Base-by-base conservation (phyloP, 2,888 invertebrate species). In the Eupithecia insigniata region DNA sequence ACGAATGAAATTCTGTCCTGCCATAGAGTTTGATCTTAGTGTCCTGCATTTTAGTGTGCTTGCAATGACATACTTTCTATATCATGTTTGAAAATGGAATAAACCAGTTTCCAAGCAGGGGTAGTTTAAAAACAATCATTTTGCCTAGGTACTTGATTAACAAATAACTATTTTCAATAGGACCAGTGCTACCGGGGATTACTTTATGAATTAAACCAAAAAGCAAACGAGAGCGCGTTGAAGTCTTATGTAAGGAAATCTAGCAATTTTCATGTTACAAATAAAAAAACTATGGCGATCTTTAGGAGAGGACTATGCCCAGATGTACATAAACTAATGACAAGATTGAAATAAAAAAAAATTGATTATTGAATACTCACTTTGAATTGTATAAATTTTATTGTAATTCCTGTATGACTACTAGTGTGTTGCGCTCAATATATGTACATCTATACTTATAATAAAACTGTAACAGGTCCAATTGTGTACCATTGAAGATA, bases 211-310 rank as follows among this genome's bases (percentile, higher is more conserved):
- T n/a, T 22, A 3, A 26, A 26, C 16, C 16, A 8, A 26, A 58
- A 28, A 5, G 58, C 28, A 58, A 58, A 58, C 26, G 26, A 58
- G 58, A 58, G 26, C 58, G 58, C 68, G 65, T 72, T 71, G 34
- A 72, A 22, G 26, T 71, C 39, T 71, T 66, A 61, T 70, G 28
- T 55, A 65, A 18, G 16, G 26, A 18, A 39, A 51, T 22, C 26
- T 8, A 46, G 8, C 12, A 12, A 51, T 22, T 51, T 2, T 51
- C 10, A 51, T 51, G 22, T 51, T 51, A 2, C n/a, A 46, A 43
- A 18, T 18, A 46, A 46, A 46, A n/a, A n/a, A n/a, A 46, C 8
- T n/a, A 46, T 46, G 7, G 6, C 7, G n/a, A 7, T 46, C n/a
- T 7, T 6, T 46, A n/a, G n/a, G 43, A 2, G 8, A n/a, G 43